Evolutionary conservation across 2,113 vertebrate genomes (phyloP).

Genomic region (Erythrolamprus reginae): DNA sequence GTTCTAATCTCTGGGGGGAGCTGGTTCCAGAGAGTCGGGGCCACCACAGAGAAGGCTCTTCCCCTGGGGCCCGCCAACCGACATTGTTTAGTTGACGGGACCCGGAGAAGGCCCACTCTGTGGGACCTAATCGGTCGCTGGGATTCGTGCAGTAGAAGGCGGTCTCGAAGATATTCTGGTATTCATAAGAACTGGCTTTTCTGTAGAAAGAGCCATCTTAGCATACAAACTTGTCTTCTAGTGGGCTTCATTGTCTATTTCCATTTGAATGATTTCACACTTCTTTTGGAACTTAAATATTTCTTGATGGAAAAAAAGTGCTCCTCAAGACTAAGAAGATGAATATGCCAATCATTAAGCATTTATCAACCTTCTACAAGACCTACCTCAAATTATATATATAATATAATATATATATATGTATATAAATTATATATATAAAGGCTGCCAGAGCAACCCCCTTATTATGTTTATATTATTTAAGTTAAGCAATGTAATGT

Average conservation of each 20-base stretch:
- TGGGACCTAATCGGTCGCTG: too few species aligned
- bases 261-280: background rate
- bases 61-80: too few species aligned
- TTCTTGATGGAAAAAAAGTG: background rate
- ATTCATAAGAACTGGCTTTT: background rate
- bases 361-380: background rate
- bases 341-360: background rate
- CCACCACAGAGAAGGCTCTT: too few species aligned
- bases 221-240: background rate
- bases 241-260: background rate
- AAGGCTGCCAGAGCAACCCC: conserved; percentile 10
- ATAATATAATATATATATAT: too few species aligned
- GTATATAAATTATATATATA: background rate
- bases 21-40: too few species aligned
- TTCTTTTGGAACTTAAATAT: background rate
- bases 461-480: conserved; percentile 31
- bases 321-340: background rate
- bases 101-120: too few species aligned
- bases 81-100: too few species aligned
- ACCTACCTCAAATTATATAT: background rate
- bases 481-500: conserved; percentile 30
- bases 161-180: too few species aligned
- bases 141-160: too few species aligned
- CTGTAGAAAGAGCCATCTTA: background rate
- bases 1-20: too few species aligned